These are phyloP conservation scores for Holacanthus passer DNA, from an alignment of 2,113 vertebrate species.

Conservation along the genomic window DNA sequence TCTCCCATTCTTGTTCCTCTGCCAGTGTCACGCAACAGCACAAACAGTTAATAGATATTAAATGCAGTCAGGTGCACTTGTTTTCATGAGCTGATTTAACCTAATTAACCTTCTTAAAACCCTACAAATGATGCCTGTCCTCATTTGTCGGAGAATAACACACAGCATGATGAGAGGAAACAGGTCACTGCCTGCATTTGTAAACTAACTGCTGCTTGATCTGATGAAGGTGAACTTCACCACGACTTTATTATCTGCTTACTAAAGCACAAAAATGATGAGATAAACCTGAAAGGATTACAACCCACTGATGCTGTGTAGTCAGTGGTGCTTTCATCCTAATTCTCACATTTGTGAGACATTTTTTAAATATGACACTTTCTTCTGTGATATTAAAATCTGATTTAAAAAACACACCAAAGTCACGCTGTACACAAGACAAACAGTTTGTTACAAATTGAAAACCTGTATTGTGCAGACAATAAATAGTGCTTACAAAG, in stretches of 20 bases:
- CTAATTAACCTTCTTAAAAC: slow-evolving; percentile 20
- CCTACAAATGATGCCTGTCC: background rate
- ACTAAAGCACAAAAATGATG: background rate
- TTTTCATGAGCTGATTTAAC: slow-evolving; percentile 25
- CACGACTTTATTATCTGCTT: slow-evolving; percentile 8
- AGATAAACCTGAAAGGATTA: slow-evolving; percentile 40
- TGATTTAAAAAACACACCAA: slow-evolving; percentile 82
- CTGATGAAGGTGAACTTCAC: slow-evolving; percentile 7
- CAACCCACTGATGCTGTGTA: background rate
- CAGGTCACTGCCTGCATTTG: slow-evolving; percentile 23
- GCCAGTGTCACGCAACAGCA: background rate
- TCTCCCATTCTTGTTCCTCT: background rate
- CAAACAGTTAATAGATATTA: slow-evolving; percentile 2
- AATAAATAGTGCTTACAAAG: slow-evolving; percentile 95
- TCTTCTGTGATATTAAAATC: slow-evolving; percentile 49
- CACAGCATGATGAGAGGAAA: background rate
- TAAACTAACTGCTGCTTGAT: slow-evolving; percentile 14
- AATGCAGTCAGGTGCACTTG: slow-evolving; percentile 30
- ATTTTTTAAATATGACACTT: slow-evolving; percentile 17
- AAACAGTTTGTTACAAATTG: slow-evolving; percentile 84
- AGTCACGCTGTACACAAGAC: slow-evolving; percentile 79
- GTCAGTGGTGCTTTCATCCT: background rate
- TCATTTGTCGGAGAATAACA: background rate
- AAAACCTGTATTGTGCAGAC: slow-evolving; percentile 95
- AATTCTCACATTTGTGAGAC: slow-evolving; percentile 4